Evolutionary conservation across 2,888 invertebrate species (phyloP), one percentile per base, ranked within the genome.

Genomic region (Gastracanthus pulcherrimus): DNA sequence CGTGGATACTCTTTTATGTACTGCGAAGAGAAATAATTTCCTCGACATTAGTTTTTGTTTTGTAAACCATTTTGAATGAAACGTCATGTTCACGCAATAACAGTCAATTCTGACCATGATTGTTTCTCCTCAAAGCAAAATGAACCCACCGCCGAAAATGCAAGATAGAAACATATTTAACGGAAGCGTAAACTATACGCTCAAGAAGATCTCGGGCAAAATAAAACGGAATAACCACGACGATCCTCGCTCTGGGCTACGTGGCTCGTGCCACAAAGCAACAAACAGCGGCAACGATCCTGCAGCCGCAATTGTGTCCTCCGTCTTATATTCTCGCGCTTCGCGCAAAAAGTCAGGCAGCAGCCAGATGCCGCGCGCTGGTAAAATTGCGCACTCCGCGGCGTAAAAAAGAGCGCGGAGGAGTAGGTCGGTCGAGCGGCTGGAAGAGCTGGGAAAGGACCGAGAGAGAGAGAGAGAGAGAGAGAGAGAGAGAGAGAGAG

Each of bases 381-480:
- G 23, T 11, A 26, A 55, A 48, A 71, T 60, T 69, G 19, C 41
- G 38, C 48, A 45, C n/a, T n/a, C n/a, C 11, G 23, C 13, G 11
- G 13, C 16, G 23, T 9, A 29, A 72, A 51, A 41, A 45, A 45
- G 31, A 19, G 6, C 5, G n/a, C 16, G 23, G 9, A 26, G 19
- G 41, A 72, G 48, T 23, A 67, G 69, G 23, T 76, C n/a, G 45
- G 62, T 48, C 36, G 13, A 16, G 51, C 7, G 9, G 48, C 76
- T 60, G 64, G 64, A 60, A 13, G 16, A 45, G 45, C 45, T 29
- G n/a, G n/a, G 55, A 34, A 62, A 34, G 60, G 51, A 64, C 62
- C 26, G 70, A 51, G 67, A 69, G 11, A 45, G 31, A 48, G 48
- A 69, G 45, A 19, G 69, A 9, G 69, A 69, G 51, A 36, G 60